Conservation (phyloP, 1,140 invertebrate species). For the Saccostrea glomerata region DNA sequence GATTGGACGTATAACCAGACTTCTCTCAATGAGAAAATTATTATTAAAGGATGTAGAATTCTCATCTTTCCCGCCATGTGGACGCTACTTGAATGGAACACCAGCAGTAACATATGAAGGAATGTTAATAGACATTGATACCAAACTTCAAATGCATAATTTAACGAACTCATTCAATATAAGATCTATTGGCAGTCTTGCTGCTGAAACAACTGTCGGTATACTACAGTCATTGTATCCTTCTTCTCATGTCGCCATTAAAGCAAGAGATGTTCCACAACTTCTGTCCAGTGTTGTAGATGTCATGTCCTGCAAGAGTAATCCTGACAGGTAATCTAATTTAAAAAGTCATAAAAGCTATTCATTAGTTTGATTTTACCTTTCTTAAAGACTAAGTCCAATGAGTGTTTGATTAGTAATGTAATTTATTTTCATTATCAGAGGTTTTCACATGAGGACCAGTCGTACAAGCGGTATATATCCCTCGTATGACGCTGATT, state of each 20-base stretch:
- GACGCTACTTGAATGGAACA: conserved; percentile 37
- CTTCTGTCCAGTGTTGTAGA: conserved; percentile 30
- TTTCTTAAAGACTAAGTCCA: no score
- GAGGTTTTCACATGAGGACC: no score
- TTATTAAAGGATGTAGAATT: conserved; percentile 31
- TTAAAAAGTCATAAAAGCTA: no score
- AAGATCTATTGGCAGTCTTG: conserved; percentile 42
- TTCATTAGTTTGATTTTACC: no score
- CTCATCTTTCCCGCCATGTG: conserved; percentile 15
- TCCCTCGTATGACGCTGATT: no score
- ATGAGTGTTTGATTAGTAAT: no score
- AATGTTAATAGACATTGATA: conserved; percentile 25
- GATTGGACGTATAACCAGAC: no score
- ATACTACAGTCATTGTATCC: conserved; percentile 17
- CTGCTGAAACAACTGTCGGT: conserved; percentile 42
- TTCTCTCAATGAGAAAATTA: conserved; percentile 7
- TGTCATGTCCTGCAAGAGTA: neutral
- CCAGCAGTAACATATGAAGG: conserved; percentile 41
- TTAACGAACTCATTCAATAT: conserved; percentile 19
- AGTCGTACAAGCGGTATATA: no score
- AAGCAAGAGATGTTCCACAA: conserved; percentile 25
- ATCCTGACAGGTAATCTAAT: conserved; percentile 9
- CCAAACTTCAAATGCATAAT: conserved; percentile 25
- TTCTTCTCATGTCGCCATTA: neutral
- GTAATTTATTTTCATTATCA: no score